Evolutionary conservation across 2,113 vertebrate species (phyloP), one percentile per base, ranked within the genome.

Genomic region (Ceyx melanurus): DNA sequence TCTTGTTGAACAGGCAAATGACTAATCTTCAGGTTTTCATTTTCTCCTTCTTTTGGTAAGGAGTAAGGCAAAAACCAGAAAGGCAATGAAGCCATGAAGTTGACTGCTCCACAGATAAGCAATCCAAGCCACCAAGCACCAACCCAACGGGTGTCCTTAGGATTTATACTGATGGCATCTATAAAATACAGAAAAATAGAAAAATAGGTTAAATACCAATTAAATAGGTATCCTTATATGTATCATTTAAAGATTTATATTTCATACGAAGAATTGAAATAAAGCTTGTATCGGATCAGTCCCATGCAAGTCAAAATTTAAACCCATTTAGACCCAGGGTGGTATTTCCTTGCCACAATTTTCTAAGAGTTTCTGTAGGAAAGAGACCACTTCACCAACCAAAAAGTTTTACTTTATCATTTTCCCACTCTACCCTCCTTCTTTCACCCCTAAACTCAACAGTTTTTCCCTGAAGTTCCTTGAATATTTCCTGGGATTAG

Each of bases 51-150:
- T 77, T 91, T 96, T 45, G 95, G 82, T 58, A 97, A 90, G 51
- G 95, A 95, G 18, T 96, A 93, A 15, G 99, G 98, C 73, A 99
- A 85, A 96, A 99, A 99, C 98, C 98, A 99, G 96, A 99, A 99
- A 45, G 99, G 99, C 48, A 99, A 92, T 20, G 98, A 98, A 65
- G 98, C 96, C 50, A 98, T n/a, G 50, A 99, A 89, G 60, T 96
- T 96, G 31, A 98, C 71, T 35, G 37, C 65, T 29, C 98, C 98
- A 60, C 98, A 98, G 25, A 98, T 89, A 31, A 99, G 87, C 88
- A 99, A 98, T 31, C 98, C 97, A 82, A 99, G 90, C 99, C 99
- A 99, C 99, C 99, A 99, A 62, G 99, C 99, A 7, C 99, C 99
- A 60, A 99, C 99, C 99, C 99, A 99, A 11, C 98, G 98, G 7